Evolutionary conservation across 2,113 vertebrate species (phyloP).

Genomic region (Stegostoma tigrinum): DNA sequence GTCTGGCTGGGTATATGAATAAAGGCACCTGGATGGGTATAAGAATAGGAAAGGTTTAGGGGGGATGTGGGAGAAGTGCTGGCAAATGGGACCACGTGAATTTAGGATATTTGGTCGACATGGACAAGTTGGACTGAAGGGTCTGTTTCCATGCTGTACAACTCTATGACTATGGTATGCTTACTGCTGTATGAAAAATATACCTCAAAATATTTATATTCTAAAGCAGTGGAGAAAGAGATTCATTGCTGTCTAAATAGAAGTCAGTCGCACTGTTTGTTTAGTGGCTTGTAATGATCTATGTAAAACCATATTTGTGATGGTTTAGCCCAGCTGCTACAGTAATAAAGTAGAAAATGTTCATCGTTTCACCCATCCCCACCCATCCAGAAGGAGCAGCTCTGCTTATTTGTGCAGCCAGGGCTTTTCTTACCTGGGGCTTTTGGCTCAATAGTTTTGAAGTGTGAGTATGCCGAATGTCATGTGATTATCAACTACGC

Average conservation of each 20-base stretch:
- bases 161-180: no score
- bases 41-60: no score
- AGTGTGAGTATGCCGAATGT: neutral
- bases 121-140: no score
- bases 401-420: neutral
- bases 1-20: no score
- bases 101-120: no score
- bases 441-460: neutral
- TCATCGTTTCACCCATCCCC: neutral
- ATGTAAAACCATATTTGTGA: neutral
- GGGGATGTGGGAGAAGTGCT: no score
- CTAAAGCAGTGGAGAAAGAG: neutral
- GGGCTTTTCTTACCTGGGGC: neutral
- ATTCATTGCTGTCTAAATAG: neutral
- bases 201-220: slow-evolving; percentile 6
- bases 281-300: neutral
- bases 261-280: neutral
- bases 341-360: neutral
- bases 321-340: neutral
- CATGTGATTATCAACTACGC: neutral
- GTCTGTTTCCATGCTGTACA: no score
- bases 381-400: neutral
- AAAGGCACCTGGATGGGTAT: no score
- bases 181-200: neutral
- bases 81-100: no score